Evolutionary conservation across 2,797 vertebrate genomes (phyloP).

Genomic region (Cossypha heuglini): DNA sequence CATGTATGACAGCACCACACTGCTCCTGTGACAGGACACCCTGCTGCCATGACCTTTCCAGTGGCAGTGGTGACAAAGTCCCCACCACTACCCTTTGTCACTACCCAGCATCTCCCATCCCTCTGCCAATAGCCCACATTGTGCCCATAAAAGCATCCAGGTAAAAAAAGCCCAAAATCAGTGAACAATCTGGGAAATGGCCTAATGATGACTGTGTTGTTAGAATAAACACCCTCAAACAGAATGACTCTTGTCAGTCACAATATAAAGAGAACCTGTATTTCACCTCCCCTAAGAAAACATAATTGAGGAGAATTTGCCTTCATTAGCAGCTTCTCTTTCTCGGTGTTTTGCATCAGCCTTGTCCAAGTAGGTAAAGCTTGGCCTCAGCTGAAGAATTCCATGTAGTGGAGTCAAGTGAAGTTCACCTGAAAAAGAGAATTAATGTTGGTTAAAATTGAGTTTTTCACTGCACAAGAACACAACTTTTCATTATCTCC

Average conservation of each 20-base stretch:
- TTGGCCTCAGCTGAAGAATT: constrained; percentile 95
- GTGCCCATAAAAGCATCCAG: neutral
- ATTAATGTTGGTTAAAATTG: neutral
- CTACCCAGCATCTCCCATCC: neutral
- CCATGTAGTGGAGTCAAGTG: constrained; percentile 94
- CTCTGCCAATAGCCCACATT: neutral
- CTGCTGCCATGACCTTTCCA: neutral
- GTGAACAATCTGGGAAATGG: neutral
- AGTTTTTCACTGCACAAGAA: neutral
- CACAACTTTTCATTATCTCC: neutral
- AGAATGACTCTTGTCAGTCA: neutral
- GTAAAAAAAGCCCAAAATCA: neutral
- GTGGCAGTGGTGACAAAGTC: neutral
- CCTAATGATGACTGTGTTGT: neutral
- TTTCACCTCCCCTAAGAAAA: neutral
- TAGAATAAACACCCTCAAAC: neutral
- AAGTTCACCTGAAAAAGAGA: constrained; percentile 85
- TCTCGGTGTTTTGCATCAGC: constrained; percentile 93
- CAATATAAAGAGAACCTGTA: neutral
- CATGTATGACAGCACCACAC: neutral
- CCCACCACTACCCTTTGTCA: neutral
- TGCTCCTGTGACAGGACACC: neutral
- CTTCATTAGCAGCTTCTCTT: constrained; percentile 93
- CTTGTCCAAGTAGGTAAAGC: constrained; percentile 95
- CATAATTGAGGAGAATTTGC: constrained; percentile 53